Evolutionary conservation across 2,113 vertebrate species (phyloP).

Genomic region (Laticauda laticaudata): DNA sequence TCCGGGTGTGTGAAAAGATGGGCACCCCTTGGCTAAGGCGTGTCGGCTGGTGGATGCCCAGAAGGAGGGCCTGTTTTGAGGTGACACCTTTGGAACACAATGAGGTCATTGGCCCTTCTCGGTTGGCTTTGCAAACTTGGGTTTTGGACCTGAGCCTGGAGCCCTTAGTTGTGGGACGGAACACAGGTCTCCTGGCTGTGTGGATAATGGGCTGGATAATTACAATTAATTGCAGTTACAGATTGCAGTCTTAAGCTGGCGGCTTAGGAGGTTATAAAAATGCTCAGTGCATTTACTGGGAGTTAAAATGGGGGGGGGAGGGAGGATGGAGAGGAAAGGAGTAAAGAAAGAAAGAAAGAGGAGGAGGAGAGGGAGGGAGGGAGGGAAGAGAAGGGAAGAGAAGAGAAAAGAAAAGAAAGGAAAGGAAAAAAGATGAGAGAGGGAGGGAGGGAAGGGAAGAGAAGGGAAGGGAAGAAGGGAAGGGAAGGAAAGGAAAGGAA

Average conservation of each 20-base stretch:
- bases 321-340: no score
- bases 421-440: no score
- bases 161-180: no score
- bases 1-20: neutral
- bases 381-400: fast-evolving
- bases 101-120: neutral
- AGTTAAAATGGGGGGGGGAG: neutral
- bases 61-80: neutral
- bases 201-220: neutral
- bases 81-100: neutral
- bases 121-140: neutral
- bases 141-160: neutral
- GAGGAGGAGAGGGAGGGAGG: no score
- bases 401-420: fast-evolving
- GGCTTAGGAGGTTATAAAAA: neutral
- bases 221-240: neutral
- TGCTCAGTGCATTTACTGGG: neutral
- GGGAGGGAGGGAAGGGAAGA: no score
- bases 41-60: neutral
- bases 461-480: no score
- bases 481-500: no score
- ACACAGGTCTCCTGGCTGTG: no score
- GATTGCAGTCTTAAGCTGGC: neutral
- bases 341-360: no score
- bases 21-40: neutral